Evolutionary conservation across 2,888 invertebrate species (phyloP).

Genomic region (Fragum fragum): DNA sequence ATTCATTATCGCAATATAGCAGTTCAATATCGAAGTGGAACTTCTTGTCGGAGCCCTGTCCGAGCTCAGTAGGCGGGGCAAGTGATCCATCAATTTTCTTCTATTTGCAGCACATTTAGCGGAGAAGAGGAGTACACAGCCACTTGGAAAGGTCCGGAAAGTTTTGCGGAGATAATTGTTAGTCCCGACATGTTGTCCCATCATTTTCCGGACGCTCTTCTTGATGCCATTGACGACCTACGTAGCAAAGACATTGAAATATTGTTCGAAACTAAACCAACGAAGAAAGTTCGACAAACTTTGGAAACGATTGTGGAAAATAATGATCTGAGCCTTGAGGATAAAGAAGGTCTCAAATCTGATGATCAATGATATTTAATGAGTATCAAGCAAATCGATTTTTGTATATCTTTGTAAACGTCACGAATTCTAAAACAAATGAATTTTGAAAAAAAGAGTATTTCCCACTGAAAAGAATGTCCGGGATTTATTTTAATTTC

Average conservation of each 20-base stretch:
- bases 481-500: too few species aligned
- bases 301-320: conserved; percentile 12
- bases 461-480: too few species aligned
- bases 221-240: conserved; percentile 89
- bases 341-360: conserved; percentile 7
- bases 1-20: too few species aligned
- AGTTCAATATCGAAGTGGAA: too few species aligned
- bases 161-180: conserved; percentile 93
- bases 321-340: not conserved
- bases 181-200: conserved; percentile 95
- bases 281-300: conserved; percentile 13
- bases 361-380: too few species aligned
- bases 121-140: conserved; percentile 86
- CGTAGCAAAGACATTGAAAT: conserved; percentile 56
- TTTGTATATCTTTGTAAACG: too few species aligned
- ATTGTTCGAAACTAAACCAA: conserved; percentile 11
- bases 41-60: too few species aligned
- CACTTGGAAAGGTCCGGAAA: conserved; percentile 93
- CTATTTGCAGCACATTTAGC: conserved; percentile 54
- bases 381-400: too few species aligned
- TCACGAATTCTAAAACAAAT: too few species aligned
- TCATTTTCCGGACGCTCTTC: conserved; percentile 94
- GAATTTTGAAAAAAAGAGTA: too few species aligned
- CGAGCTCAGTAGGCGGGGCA: too few species aligned
- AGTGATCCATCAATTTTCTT: too few species aligned